phyloP scores from a whole-genome alignment of 2,113 vertebrate genomes.

The Martes martes region DNA sequence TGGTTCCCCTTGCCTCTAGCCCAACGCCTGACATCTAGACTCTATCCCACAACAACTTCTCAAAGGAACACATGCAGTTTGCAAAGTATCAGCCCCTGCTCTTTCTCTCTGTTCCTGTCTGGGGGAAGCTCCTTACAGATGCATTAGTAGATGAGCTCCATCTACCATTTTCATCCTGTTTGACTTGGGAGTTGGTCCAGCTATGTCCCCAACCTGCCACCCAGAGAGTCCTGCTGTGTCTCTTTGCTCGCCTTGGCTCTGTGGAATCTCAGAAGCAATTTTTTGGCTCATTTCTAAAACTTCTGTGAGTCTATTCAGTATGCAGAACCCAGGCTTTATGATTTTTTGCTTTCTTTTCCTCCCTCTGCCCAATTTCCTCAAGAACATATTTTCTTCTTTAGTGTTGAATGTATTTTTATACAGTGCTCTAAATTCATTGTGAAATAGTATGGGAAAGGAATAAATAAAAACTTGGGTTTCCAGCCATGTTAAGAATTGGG shows the following conservation, averaged over 20 bases:
- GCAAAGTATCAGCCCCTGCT: neutral
- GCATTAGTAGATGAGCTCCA: neutral
- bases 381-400: neutral
- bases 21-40: neutral
- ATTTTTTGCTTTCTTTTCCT: neutral
- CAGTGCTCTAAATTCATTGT: neutral
- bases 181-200: neutral
- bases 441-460: neutral
- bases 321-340: neutral
- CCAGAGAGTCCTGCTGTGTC: neutral
- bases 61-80: neutral
- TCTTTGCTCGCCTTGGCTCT: neutral
- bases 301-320: neutral
- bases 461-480: neutral
- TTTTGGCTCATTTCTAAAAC: neutral
- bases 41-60: neutral
- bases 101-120: neutral
- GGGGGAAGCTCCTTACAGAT: neutral
- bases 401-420: neutral
- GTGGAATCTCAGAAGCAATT: neutral
- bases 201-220: neutral
- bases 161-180: neutral
- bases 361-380: neutral
- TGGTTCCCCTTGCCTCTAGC: neutral
- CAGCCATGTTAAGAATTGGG: neutral